These are phyloP conservation scores for Drosophila kanekoi DNA, from an alignment of 2,888 invertebrate species.

Conservation along the genomic window DNA sequence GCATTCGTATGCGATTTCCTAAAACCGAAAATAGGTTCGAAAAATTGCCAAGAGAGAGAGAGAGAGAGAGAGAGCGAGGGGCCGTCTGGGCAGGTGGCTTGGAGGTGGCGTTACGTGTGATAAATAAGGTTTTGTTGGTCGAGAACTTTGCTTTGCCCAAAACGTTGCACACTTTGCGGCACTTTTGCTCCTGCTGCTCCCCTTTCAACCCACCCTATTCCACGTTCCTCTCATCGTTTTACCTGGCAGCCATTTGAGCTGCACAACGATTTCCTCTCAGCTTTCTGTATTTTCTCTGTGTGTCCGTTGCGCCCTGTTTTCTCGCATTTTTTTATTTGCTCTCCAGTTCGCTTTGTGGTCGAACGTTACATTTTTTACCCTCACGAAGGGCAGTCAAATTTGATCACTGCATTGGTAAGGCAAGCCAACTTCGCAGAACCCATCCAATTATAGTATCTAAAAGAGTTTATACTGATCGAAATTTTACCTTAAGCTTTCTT, in stretches of 20 bases:
- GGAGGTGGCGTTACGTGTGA: constrained; percentile 56
- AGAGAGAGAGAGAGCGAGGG: not conserved
- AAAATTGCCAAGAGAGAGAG: constrained; percentile 33
- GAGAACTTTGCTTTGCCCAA: constrained; percentile 47
- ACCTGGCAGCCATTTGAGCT: constrained; percentile 59
- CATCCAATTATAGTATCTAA: too few species aligned
- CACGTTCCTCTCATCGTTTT: constrained; percentile 41
- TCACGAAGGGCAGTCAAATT: not conserved
- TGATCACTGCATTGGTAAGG: not conserved
- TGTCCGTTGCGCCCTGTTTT: constrained; percentile 19
- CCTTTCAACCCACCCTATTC: not conserved
- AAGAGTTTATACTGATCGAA: too few species aligned
- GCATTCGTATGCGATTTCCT: constrained; percentile 71
- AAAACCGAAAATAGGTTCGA: constrained; percentile 58
- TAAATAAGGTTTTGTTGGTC: constrained; percentile 71
- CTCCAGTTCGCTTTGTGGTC: constrained; percentile 25
- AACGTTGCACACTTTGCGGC: constrained; percentile 54
- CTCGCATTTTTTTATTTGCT: constrained; percentile 18
- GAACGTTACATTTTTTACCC: constrained; percentile 14
- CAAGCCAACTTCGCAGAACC: too few species aligned
- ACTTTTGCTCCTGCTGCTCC: constrained; percentile 18
- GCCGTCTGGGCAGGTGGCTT: not conserved
- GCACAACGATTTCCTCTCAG: constrained; percentile 56
- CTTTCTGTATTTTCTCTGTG: constrained; percentile 15
- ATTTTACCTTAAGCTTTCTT: too few species aligned